phyloP scores from a whole-genome alignment of 2,113 vertebrate species.

The Egretta garzetta region DNA sequence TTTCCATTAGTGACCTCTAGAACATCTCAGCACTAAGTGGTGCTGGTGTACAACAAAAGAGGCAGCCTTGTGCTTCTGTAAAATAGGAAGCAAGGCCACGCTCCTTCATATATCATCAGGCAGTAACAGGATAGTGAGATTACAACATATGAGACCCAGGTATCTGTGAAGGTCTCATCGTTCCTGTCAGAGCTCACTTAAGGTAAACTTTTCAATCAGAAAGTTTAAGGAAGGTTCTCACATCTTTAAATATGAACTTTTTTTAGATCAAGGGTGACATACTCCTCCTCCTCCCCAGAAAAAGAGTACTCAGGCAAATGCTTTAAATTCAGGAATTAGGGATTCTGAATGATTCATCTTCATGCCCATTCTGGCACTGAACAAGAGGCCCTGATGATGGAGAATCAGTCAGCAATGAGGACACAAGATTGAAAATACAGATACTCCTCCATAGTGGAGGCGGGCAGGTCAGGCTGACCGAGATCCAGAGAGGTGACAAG shows the following conservation, averaged over 20 bases:
- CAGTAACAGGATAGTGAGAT: background rate
- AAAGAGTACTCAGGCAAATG: background rate
- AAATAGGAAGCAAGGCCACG: background rate
- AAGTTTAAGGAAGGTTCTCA: background rate
- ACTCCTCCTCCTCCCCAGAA: background rate
- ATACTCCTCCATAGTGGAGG: background rate
- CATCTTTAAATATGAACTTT: background rate
- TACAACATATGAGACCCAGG: background rate
- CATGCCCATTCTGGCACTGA: background rate
- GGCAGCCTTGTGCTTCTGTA: background rate
- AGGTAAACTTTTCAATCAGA: background rate
- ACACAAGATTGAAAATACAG: background rate
- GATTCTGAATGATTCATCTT: background rate
- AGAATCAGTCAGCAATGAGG: background rate
- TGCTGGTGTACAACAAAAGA: constrained; percentile 32
- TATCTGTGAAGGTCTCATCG: background rate
- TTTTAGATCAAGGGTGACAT: background rate
- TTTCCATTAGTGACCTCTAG: background rate
- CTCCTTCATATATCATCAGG: background rate
- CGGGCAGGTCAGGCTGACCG: fast-evolving
- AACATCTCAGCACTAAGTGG: constrained; percentile 40
- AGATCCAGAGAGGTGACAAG: background rate
- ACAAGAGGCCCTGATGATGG: background rate
- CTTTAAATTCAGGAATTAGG: background rate
- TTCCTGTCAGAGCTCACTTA: background rate